phyloP scores from a whole-genome alignment of 2,797 vertebrate species.

The Oryzias sinensis region DNA sequence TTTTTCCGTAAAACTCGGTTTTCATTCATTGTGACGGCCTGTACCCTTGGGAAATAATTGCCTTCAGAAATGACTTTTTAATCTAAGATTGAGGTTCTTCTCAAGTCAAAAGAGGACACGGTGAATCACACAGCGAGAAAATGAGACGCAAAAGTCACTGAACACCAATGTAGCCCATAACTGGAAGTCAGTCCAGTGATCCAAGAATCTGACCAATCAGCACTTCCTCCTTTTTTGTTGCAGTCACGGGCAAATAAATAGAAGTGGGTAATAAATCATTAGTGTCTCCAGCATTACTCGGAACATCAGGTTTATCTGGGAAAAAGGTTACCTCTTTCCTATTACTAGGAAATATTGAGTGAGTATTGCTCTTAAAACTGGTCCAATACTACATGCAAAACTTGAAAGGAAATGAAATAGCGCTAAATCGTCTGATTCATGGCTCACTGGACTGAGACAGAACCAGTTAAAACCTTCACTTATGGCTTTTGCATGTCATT shows the following conservation, averaged over 20 bases:
- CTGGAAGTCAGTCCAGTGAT: constrained; percentile 40
- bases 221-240: constrained; percentile 34
- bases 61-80: constrained; percentile 10
- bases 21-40: constrained; percentile 2
- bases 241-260: constrained; percentile 36
- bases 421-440: too few relatives aligned
- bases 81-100: constrained; percentile 15
- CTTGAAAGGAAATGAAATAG: too few relatives aligned
- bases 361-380: constrained; percentile 22
- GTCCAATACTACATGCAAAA: constrained; percentile 2
- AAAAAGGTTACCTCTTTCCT: constrained; percentile 13
- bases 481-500: too few relatives aligned
- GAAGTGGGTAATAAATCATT: constrained; percentile 44
- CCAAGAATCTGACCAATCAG: constrained; percentile 43
- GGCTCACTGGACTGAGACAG: too few relatives aligned
- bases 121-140: constrained; percentile 6
- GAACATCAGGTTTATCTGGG: constrained; percentile 36
- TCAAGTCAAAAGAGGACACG: constrained; percentile 23
- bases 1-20: constrained; percentile 7
- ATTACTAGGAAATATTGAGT: constrained; percentile 18
- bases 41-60: constrained; percentile 11
- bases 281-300: constrained; percentile 40
- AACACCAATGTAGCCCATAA: constrained; percentile 17
- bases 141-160: constrained; percentile 27
- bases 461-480: too few relatives aligned